Percentiles rank a stretch among this genome's conserved stretches.
Conservation (phyloP, 1,140 invertebrate genomes). For the Leptinotarsa undecemlineata region DNA sequence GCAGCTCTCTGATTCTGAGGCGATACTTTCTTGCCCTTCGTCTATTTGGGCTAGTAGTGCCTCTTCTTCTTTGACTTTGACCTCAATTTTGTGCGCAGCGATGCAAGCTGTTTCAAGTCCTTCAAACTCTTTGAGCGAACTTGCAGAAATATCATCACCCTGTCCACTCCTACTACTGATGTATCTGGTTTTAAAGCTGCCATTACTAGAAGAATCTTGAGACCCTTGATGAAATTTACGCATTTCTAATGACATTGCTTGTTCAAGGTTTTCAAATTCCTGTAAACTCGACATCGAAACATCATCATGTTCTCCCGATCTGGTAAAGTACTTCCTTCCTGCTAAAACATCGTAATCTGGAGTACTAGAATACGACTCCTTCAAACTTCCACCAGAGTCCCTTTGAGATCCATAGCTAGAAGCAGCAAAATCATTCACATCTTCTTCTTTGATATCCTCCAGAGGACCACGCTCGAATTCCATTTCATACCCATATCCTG, state of each 20-base stretch:
- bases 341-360: constrained; percentile 84
- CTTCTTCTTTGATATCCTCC: constrained; percentile 90
- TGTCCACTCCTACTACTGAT: constrained; percentile 69
- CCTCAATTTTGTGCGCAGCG: constrained; percentile 79
- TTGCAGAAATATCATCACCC: constrained; percentile 88
- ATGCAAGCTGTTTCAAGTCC: constrained; percentile 85
- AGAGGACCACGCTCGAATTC: constrained; percentile 74
- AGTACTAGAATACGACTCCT: constrained; percentile 77
- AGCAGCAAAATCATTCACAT: constrained; percentile 79
- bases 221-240: constrained; percentile 65
- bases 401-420: constrained; percentile 79
- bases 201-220: constrained; percentile 77
- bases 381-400: constrained; percentile 76
- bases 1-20: constrained; percentile 69
- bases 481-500: constrained; percentile 71
- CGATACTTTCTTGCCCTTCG: constrained; percentile 67
- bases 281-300: constrained; percentile 89
- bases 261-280: constrained; percentile 91
- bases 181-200: constrained; percentile 70
- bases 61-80: constrained; percentile 83
- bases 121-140: constrained; percentile 93
- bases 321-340: constrained; percentile 75
- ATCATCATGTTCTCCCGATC: constrained; percentile 84
- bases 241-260: constrained; percentile 71
- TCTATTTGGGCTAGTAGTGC: constrained; percentile 75